phyloP scores from a whole-genome alignment of 2,797 vertebrate genomes.

The Malurus splendens region DNA sequence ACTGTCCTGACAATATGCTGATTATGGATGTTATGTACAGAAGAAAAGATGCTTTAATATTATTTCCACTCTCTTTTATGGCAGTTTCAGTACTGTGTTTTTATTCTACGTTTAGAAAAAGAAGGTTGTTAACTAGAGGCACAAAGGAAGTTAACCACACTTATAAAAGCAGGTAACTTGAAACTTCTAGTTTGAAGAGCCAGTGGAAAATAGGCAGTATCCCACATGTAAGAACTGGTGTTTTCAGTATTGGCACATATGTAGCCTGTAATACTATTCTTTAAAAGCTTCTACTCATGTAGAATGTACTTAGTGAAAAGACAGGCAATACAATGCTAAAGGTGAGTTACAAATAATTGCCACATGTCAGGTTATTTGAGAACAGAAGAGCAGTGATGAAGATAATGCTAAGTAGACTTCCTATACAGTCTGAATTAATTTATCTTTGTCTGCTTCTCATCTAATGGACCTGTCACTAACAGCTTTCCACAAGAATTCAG shows the following conservation, averaged over 20 bases:
- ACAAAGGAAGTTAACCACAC: not conserved
- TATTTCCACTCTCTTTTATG: not conserved
- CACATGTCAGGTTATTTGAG: not conserved
- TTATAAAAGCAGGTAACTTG: not conserved
- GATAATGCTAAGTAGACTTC: not conserved
- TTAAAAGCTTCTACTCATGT: not conserved
- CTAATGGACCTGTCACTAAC: not conserved
- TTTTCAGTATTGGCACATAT: not conserved
- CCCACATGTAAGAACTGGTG: not conserved
- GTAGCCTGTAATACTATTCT: not conserved
- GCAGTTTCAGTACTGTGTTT: not conserved
- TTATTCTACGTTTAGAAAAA: not conserved
- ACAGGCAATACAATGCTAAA: not conserved
- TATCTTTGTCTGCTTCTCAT: not conserved
- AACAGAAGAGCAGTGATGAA: not conserved
- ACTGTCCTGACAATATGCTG: not conserved
- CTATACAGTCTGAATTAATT: not conserved
- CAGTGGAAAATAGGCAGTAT: not conserved
- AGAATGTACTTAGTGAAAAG: not conserved
- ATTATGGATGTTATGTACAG: accelerated
- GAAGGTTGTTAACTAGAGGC: not conserved
- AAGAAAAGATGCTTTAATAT: not conserved
- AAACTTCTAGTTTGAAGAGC: not conserved
- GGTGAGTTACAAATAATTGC: not conserved
- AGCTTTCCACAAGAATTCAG: not conserved